A percentile compares a stretch with the other conserved stretches of the same genome.
Evolutionary conservation across 2,888 invertebrate species (phyloP).

Genomic region (Lumbricus terrestris): DNA sequence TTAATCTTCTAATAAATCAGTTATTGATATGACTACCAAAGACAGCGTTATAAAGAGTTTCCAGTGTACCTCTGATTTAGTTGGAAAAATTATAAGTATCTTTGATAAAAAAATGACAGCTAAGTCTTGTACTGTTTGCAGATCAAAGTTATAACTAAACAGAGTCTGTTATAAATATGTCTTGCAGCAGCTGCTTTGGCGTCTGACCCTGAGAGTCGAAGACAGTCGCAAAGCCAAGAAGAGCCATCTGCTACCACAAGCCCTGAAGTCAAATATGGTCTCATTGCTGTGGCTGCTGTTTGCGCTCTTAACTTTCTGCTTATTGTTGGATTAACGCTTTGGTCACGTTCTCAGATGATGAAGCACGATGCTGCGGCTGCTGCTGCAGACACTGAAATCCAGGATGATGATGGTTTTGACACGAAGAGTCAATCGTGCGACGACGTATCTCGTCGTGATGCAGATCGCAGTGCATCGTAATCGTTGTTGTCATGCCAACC

Average conservation of each 20-base stretch:
- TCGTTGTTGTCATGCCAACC: neutral
- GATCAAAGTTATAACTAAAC: neutral
- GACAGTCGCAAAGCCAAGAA: neutral
- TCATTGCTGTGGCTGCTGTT: neutral
- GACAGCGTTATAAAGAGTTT: too few species aligned
- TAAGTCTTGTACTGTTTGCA: too few species aligned
- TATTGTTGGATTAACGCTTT: neutral
- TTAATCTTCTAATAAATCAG: too few species aligned
- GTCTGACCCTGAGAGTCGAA: neutral
- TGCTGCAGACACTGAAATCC: neutral
- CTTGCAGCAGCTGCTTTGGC: neutral
- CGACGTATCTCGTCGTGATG: too few species aligned
- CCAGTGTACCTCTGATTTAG: neutral
- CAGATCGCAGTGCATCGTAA: too few species aligned
- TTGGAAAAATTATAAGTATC: neutral
- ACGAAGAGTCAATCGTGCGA: neutral
- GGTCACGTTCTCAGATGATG: neutral
- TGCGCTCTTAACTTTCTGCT: slow-evolving; percentile 6
- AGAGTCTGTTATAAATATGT: neutral
- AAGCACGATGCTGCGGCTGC: neutral
- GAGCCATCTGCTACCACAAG: neutral
- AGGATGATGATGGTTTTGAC: neutral
- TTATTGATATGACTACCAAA: too few species aligned
- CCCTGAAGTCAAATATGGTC: neutral
- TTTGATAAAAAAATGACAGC: neutral